Percentiles rank a stretch among this genome's conserved stretches.
phyloP scores from a whole-genome alignment of 2,113 vertebrate species.

The Pterophyllum scalare region DNA sequence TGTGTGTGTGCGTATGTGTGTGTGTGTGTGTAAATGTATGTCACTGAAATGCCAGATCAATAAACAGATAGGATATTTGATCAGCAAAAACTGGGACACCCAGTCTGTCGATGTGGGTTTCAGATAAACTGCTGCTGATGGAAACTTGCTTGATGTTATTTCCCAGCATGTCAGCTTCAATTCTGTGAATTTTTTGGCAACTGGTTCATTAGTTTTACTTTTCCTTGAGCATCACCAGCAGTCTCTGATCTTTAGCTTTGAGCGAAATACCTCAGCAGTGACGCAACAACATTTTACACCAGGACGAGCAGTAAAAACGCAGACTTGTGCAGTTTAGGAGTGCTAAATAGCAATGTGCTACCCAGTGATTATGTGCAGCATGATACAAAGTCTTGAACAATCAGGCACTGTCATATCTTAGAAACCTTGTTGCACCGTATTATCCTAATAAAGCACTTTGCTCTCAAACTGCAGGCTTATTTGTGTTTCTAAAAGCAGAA shows the following conservation, averaged over 20 bases:
- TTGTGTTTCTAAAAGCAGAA: background rate
- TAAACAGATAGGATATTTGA: constrained; percentile 56
- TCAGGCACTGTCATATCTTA: background rate
- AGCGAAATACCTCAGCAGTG: background rate
- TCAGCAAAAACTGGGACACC: constrained; percentile 51
- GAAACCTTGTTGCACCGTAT: background rate
- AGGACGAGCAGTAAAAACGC: background rate
- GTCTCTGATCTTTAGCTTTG: background rate
- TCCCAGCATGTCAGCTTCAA: background rate
- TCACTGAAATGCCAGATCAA: constrained; percentile 29
- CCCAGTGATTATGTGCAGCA: background rate
- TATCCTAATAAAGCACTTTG: background rate
- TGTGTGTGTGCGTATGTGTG: background rate
- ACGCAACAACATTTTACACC: background rate
- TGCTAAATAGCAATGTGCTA: background rate
- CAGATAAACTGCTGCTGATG: constrained; percentile 27
- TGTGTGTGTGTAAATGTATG: constrained; percentile 15
- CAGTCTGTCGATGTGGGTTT: constrained; percentile 11
- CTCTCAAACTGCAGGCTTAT: background rate
- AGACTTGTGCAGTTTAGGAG: background rate
- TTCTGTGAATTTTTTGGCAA: background rate
- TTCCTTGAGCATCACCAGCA: background rate
- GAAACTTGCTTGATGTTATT: constrained; percentile 21
- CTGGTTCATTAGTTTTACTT: background rate
- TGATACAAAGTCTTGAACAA: background rate